phyloP scores from a whole-genome alignment of 2,888 invertebrate genomes.

The Listrodromus nycthemerus region DNA sequence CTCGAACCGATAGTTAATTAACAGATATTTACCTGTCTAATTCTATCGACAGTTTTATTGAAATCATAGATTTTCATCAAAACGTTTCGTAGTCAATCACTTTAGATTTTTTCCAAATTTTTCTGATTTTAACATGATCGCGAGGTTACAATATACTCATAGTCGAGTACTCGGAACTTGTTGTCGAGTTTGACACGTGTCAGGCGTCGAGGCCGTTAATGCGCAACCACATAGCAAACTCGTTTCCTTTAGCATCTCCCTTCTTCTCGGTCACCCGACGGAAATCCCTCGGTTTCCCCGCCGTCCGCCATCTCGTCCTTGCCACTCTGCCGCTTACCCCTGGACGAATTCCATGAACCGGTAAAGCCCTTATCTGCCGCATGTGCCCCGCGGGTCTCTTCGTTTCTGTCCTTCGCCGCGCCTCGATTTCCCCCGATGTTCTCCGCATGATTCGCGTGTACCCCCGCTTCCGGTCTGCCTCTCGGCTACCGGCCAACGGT shows the following conservation, averaged over 20 bases:
- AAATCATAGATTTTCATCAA: neutral
- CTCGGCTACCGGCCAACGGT: slow-evolving; percentile 58
- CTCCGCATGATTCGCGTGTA: slow-evolving; percentile 24
- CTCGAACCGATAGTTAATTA: slow-evolving; percentile 26
- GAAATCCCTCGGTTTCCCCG: slow-evolving; percentile 21
- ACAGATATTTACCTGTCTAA: neutral
- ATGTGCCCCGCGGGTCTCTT: slow-evolving; percentile 59
- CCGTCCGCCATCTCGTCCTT: slow-evolving; percentile 39
- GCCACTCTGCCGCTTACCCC: slow-evolving; percentile 49
- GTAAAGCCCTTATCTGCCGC: slow-evolving; percentile 60
- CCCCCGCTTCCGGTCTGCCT: slow-evolving; percentile 20
- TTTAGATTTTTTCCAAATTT: neutral
- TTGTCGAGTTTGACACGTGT: neutral
- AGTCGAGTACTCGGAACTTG: neutral
- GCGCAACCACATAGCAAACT: slow-evolving; percentile 10
- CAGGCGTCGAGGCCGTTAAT: slow-evolving; percentile 4
- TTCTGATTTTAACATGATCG: neutral
- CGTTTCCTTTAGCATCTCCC: slow-evolving; percentile 11
- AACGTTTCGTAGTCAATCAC: neutral
- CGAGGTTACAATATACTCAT: neutral
- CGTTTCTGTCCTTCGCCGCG: slow-evolving; percentile 31
- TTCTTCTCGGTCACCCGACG: neutral
- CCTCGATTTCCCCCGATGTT: slow-evolving; percentile 23
- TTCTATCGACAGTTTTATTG: slow-evolving; percentile 16
- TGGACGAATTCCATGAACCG: slow-evolving; percentile 58